phyloP scores from a whole-genome alignment of 2,113 vertebrate genomes.

The Ibidorhyncha struthersii region DNA sequence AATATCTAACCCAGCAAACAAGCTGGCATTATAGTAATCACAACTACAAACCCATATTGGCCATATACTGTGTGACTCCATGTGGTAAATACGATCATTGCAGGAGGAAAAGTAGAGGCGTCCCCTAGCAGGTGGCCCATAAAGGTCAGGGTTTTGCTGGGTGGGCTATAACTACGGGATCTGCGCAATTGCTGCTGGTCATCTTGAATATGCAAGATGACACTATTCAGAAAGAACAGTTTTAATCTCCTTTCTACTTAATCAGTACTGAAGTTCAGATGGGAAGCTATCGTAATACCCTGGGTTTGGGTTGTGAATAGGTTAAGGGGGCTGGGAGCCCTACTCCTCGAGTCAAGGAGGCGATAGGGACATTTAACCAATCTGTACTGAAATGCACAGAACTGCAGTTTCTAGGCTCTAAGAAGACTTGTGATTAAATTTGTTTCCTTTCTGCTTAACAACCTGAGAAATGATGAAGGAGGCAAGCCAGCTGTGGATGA shows the following conservation, averaged over 20 bases:
- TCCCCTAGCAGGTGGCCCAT: no score
- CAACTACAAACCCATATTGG: accelerated
- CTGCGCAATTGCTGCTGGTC: neutral
- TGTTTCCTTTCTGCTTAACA: neutral
- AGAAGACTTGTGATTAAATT: neutral
- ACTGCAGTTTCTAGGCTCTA: neutral
- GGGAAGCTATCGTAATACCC: neutral
- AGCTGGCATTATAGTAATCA: neutral
- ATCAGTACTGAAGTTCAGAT: neutral
- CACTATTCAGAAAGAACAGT: accelerated
- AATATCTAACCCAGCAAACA: neutral
- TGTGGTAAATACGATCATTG: neutral
- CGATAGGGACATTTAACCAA: neutral
- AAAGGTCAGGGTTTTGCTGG: neutral
- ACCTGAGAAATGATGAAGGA: neutral
- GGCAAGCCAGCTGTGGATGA: neutral
- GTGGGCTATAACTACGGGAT: accelerated
- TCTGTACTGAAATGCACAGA: neutral
- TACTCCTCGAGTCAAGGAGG: neutral
- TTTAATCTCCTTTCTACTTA: neutral
- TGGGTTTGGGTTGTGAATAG: neutral
- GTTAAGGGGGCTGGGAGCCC: neutral
- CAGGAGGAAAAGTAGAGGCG: neutral
- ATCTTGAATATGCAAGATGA: neutral
- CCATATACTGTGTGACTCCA: neutral